phyloP scores from a whole-genome alignment of 1,140 invertebrate genomes.

The Tetraneura akinire region DNA sequence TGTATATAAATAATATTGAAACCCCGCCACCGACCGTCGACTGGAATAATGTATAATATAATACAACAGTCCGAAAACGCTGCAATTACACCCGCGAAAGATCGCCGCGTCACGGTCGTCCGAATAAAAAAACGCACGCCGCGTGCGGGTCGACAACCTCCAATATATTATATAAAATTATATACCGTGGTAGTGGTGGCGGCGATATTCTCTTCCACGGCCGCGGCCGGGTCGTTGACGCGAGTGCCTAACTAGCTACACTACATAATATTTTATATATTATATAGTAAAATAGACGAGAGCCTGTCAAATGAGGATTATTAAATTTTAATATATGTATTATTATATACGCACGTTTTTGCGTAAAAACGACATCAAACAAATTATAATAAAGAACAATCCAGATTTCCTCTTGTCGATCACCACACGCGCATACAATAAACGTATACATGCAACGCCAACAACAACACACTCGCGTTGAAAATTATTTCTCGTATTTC shows the following conservation, averaged over 20 bases:
- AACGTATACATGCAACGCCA: too few species aligned
- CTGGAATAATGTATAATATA: too few species aligned
- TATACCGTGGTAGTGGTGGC: background rate
- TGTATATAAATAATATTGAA: too few species aligned
- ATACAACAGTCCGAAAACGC: conserved; percentile 10
- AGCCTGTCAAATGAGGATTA: background rate
- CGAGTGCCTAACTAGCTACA: background rate
- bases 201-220: background rate
- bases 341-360: too few species aligned
- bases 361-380: background rate
- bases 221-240: conserved; percentile 39
- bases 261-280: too few species aligned
- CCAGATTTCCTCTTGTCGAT: too few species aligned
- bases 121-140: background rate
- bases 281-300: background rate
- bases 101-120: conserved; percentile 40
- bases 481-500: background rate
- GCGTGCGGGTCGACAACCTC: conserved; percentile 34
- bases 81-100: conserved; percentile 43
- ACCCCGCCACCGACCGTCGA: too few species aligned
- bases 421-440: too few species aligned
- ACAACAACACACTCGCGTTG: too few species aligned
- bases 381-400: background rate
- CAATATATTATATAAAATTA: too few species aligned
- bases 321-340: conserved; percentile 12